Percentiles rank a stretch among this genome's conserved stretches.
phyloP scores from a whole-genome alignment of 2,888 invertebrate species.

The Athalia rosae region DNA sequence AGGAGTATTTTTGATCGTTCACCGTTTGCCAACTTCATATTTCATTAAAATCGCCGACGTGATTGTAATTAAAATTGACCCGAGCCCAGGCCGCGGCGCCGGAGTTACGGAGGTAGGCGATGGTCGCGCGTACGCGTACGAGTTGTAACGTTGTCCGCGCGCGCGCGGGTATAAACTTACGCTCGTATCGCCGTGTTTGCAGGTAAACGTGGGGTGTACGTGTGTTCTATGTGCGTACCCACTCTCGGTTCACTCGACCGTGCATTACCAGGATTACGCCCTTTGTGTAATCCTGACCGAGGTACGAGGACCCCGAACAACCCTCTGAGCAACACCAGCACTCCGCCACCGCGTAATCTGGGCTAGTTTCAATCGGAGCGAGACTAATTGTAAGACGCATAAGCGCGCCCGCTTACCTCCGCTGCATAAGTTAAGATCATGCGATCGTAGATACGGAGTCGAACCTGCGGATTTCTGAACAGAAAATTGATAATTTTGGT shows the following conservation, averaged over 20 bases:
- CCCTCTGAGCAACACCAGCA: slow-evolving; percentile 32
- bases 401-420: slow-evolving; percentile 28
- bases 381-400: slow-evolving; percentile 43
- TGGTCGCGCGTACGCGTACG: slow-evolving; percentile 8
- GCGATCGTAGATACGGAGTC: not conserved
- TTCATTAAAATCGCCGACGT: not conserved
- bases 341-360: slow-evolving; percentile 27
- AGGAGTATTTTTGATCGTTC: not conserved
- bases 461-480: not conserved
- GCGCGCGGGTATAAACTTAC: too few species aligned
- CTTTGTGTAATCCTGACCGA: slow-evolving; percentile 44
- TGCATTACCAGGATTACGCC: slow-evolving; percentile 43
- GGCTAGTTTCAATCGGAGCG: slow-evolving; percentile 44
- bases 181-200: not conserved
- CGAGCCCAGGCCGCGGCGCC: too few species aligned
- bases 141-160: too few species aligned
- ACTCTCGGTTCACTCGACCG: slow-evolving; percentile 38
- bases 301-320: slow-evolving; percentile 42
- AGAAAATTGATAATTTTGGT: not conserved
- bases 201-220: not conserved
- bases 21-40: not conserved
- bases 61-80: slow-evolving; percentile 17
- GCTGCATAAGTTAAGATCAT: slow-evolving; percentile 5
- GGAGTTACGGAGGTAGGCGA: not conserved
- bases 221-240: not conserved